A percentile compares a stretch with the other conserved stretches of the same genome.
Conservation (phyloP, 2,888 invertebrate genomes). For the Desoria tigrina region DNA sequence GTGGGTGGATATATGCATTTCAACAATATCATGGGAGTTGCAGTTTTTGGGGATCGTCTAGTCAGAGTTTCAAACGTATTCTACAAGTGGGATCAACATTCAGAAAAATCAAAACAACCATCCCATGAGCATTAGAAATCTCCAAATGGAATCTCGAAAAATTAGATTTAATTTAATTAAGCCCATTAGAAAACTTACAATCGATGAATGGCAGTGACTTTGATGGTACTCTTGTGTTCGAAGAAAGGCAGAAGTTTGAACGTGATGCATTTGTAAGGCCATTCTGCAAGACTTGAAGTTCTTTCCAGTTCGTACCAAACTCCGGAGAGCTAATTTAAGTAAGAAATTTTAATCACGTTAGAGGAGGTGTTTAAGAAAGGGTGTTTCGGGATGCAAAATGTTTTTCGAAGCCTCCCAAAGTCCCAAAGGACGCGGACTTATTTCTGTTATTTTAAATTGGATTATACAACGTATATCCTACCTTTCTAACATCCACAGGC, state of each 20-base stretch:
- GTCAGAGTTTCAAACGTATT: too few relatives aligned
- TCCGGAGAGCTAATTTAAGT: background rate
- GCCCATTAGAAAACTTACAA: conserved; percentile 1
- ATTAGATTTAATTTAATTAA: background rate
- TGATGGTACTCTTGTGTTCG: conserved; percentile 27
- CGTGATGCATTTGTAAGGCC: conserved; percentile 31
- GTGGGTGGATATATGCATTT: too few relatives aligned
- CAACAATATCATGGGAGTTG: too few relatives aligned
- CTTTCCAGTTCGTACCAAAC: conserved; percentile 32
- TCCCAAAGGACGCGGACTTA: background rate
- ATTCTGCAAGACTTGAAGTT: conserved; percentile 26
- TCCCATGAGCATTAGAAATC: too few relatives aligned
- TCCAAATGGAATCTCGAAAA: too few relatives aligned
- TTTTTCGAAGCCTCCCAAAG: too few relatives aligned
- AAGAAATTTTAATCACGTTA: background rate
- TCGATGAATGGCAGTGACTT: conserved; percentile 17
- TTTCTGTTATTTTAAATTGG: background rate
- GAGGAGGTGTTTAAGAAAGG: background rate
- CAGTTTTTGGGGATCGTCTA: too few relatives aligned
- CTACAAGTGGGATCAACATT: too few relatives aligned
- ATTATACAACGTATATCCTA: background rate
- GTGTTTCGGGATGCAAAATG: background rate
- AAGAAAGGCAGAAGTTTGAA: conserved; percentile 26
- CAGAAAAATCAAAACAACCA: too few relatives aligned
- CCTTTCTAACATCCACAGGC: conserved; percentile 9